Evolutionary conservation across 2,888 invertebrate genomes (phyloP), one percentile per base, ranked within the genome.

Genomic region (Gandaritis pyraliata): DNA sequence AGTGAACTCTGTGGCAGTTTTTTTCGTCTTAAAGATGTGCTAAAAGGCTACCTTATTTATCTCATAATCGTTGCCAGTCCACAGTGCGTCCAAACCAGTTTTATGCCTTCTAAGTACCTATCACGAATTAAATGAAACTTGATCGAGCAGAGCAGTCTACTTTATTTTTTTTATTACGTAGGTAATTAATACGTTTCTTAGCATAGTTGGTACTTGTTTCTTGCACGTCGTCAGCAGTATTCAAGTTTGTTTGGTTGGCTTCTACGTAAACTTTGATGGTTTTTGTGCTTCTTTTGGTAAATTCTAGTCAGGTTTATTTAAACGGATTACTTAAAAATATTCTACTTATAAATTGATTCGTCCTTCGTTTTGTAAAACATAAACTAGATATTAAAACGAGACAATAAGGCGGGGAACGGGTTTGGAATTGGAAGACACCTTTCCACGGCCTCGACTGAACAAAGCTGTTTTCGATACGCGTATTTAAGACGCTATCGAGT

Each of bases 341-440:
- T n/a, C n/a, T n/a, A n/a, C n/a, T 16, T 36, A 48, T 54, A 61
- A 65, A 69, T 61, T 61, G 62, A 64, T 62, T 57, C 58, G 53
- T 61, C 55, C 54, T 62, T 52, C 56, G 60, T 62, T 53, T 52
- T 51, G 62, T 59, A 43, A 62, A 66, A 61, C 67, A 53, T 62
- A 64, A 64, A 69, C 58, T 56, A 58, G 61, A 64, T 65, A 66
- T 57, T 53, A 67, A 58, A 64, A 66, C 65, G 57, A 67, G 68
- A 66, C 62, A 67, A 65, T 64, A 53, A 70, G 69, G 64, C 58
- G 38, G 61, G 67, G 67, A 74, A 73, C 72, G 65, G 65, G 72
- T 72, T 75, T 68, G 61, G 74, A 74, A 74, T 75, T 68, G 61
- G 74, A 74, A 74, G 73, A 77, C 72, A 77, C 74, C 72, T 74